Conservation (phyloP, 2,888 invertebrate genomes). For the Pseudococcus viburni region DNA sequence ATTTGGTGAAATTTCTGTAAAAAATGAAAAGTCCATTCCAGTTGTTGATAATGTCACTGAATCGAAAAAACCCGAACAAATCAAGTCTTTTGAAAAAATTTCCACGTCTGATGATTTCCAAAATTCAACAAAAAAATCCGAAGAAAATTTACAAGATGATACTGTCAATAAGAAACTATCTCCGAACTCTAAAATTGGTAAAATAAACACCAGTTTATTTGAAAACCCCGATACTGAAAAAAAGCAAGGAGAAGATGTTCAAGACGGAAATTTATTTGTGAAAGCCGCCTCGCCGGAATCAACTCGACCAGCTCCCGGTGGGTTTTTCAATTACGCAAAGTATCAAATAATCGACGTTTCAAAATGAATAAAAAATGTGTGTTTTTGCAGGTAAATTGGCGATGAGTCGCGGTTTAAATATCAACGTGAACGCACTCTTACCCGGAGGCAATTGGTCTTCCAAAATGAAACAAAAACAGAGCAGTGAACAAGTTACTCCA, state of each 20-base stretch:
- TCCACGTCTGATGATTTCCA: background rate
- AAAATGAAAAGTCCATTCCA: background rate
- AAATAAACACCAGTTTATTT: background rate
- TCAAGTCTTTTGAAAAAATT: background rate
- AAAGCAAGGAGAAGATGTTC: background rate
- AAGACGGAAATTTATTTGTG: conserved; percentile 25
- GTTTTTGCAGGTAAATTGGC: conserved; percentile 62
- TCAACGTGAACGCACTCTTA: conserved; percentile 64
- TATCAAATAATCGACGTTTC: background rate
- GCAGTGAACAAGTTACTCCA: background rate
- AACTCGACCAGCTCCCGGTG: background rate
- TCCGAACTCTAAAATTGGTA: background rate
- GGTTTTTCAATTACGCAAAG: background rate
- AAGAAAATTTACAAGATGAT: background rate
- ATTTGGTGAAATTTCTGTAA: background rate
- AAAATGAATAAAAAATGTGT: background rate
- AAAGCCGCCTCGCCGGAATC: background rate
- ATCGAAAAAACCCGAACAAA: background rate
- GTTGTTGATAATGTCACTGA: background rate
- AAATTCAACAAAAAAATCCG: background rate
- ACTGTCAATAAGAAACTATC: background rate
- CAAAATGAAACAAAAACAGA: conserved; percentile 9
- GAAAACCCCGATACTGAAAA: background rate
- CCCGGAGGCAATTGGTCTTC: conserved; percentile 58
- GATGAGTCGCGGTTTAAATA: conserved; percentile 48